phyloP scores from a whole-genome alignment of 1,140 invertebrate genomes.

The Aleiodes sp. region DNA sequence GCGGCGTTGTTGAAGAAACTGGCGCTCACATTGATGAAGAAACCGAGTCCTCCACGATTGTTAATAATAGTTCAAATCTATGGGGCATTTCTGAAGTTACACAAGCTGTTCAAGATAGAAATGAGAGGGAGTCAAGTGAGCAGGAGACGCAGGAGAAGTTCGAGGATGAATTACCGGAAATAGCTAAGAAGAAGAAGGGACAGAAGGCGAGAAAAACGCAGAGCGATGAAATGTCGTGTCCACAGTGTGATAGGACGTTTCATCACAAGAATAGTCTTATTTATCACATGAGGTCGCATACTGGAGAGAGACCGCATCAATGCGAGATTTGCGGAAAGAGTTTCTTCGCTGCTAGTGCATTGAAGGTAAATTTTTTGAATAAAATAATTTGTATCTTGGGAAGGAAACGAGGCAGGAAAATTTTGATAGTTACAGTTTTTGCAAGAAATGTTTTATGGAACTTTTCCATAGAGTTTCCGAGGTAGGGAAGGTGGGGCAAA shows the following conservation, averaged over 20 bases:
- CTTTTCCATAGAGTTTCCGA: no score
- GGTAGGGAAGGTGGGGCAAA: no score
- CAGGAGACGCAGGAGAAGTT: constrained; percentile 54
- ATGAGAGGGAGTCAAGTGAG: constrained; percentile 49
- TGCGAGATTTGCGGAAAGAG: constrained; percentile 84
- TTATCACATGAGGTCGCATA: constrained; percentile 85
- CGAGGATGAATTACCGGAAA: constrained; percentile 57
- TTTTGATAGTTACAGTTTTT: no score
- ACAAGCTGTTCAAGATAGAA: constrained; percentile 57
- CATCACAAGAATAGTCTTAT: constrained; percentile 84
- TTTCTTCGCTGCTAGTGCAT: constrained; percentile 81
- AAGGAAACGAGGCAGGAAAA: not conserved
- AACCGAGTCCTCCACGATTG: constrained; percentile 41
- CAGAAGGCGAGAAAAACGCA: constrained; percentile 48
- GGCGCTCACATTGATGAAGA: constrained; percentile 63
- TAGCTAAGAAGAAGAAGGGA: constrained; percentile 56
- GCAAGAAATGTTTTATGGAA: no score
- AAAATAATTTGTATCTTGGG: not conserved
- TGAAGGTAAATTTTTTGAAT: constrained; percentile 70
- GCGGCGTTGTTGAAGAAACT: constrained; percentile 69
- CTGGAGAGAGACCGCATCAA: constrained; percentile 79
- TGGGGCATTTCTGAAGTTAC: constrained; percentile 54
- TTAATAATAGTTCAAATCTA: constrained; percentile 50
- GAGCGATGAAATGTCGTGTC: constrained; percentile 69
- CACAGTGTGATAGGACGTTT: constrained; percentile 78